Evolutionary conservation across 92 coral and sea anemone genomes (phyloP), one percentile per base, ranked within the genome.

Genomic region (Meandrina meandrites): DNA sequence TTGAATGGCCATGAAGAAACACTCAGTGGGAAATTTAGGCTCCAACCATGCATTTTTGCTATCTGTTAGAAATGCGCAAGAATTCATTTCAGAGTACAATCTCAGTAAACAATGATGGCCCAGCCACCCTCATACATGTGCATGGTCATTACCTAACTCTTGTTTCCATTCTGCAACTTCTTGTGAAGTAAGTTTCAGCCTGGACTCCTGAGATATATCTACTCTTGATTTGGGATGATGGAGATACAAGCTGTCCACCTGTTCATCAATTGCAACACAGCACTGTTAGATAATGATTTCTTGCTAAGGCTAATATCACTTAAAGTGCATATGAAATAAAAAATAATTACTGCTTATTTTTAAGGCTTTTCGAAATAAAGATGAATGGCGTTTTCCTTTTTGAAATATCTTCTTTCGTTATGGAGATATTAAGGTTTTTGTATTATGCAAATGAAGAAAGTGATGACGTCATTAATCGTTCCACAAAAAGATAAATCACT

Each of bases 11-110:
- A 97, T 94, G 84, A 94, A 97, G 92, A 95, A 97, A 86, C 99
- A 97, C 75, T 97, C 99, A 1, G 99, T 97, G 27, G 97, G 99
- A 79, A 97, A 97, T 81, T 97, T 97, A 12, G 95, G 96, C 32
- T 94, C 90, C 40, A 85, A 68, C 98, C 95, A 94, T 11, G 87
- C 79, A 64, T 79, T 84, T 71, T 70, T 88, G 54, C 78, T 60
- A 45, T 75, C 88, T 85, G 82, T 64, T 24, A 51, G 13, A 82
- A 73, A 53, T 35, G 64, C 11, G 18, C 4, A 37, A 34, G 54
- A 34, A 81, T 60, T 6, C 47, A 18, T 36, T 21, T 37, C 21
- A 13, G 31, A 76, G 57, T 72, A 14, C 77, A 72, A 34, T 28
- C 1, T 24, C 71, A 66, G 21, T 24, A 24, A 22, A 62, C 69